Conservation (phyloP, 2,113 vertebrate genomes). For the Hemibagrus wyckioides region DNA sequence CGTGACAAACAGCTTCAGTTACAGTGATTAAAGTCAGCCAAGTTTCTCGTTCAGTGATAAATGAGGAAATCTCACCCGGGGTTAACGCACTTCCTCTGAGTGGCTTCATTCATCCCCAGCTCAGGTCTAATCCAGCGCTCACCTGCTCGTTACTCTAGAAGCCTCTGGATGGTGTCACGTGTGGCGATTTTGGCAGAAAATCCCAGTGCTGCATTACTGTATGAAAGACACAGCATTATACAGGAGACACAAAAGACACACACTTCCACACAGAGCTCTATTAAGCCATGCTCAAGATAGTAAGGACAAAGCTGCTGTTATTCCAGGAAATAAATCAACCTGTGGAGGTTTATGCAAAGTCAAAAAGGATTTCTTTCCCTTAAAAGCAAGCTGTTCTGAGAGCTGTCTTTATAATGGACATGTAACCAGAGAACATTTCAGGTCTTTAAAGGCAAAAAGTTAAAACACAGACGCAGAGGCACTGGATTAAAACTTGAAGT, state of each 20-base stretch:
- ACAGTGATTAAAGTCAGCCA: neutral
- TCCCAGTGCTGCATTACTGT: conserved; percentile 2
- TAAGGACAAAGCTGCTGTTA: neutral
- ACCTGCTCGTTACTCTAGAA: neutral
- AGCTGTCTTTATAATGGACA: neutral
- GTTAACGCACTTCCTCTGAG: neutral
- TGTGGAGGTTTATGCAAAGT: neutral
- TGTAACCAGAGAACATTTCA: neutral
- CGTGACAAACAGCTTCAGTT: neutral
- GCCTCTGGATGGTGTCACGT: neutral
- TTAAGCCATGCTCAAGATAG: neutral
- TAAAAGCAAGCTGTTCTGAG: neutral
- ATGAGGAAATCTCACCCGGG: neutral
- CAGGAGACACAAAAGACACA: neutral
- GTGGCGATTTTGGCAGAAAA: neutral
- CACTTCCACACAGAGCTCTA: neutral
- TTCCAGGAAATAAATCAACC: neutral
- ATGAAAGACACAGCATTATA: conserved; percentile 3
- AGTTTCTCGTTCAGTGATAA: neutral
- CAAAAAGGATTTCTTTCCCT: neutral
- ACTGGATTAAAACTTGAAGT: neutral
- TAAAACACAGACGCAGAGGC: neutral
- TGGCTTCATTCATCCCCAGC: neutral
- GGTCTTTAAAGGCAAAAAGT: neutral
- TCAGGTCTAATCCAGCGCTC: neutral